Conservation (phyloP, 2,888 invertebrate species). For the Zaprionus obscuricornis region DNA sequence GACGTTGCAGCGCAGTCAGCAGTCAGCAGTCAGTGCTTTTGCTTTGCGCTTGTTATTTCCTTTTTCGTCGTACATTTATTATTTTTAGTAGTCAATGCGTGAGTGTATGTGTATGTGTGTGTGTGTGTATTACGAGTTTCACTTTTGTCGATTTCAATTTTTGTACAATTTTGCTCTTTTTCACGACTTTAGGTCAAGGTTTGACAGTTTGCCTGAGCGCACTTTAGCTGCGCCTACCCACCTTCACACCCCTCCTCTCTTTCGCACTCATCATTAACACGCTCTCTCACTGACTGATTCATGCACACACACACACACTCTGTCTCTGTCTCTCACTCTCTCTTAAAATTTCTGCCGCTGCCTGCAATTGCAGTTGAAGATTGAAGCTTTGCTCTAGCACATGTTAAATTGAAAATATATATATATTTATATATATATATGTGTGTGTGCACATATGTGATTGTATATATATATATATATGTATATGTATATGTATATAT, state of each 20-base stretch:
- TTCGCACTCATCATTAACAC: too few species aligned
- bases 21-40: not conserved
- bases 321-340: not conserved
- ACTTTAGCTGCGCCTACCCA: not conserved
- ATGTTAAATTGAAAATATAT: slow-evolving; percentile 34
- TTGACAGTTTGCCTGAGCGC: slow-evolving; percentile 20
- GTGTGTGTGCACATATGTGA: slow-evolving; percentile 1
- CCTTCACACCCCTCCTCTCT: slow-evolving; percentile 12
- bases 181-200: slow-evolving; percentile 64
- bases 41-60: slow-evolving; percentile 47
- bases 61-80: slow-evolving; percentile 52
- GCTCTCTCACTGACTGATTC: too few species aligned
- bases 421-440: slow-evolving; percentile 15
- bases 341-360: too few species aligned
- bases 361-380: slow-evolving; percentile 14
- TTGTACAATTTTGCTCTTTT: slow-evolving; percentile 43
- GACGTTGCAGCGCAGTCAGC: slow-evolving; percentile 4
- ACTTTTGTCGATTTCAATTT: slow-evolving; percentile 33
- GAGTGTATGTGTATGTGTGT: not conserved
- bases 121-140: slow-evolving; percentile 8
- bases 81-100: slow-evolving; percentile 21
- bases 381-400: slow-evolving; percentile 31
- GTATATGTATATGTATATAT: not conserved
- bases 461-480: not conserved
- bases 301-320: too few species aligned